Percentiles rank a stretch among this genome's conserved stretches.
Conservation (phyloP, 2,888 invertebrate species). For the Neria commutata region DNA sequence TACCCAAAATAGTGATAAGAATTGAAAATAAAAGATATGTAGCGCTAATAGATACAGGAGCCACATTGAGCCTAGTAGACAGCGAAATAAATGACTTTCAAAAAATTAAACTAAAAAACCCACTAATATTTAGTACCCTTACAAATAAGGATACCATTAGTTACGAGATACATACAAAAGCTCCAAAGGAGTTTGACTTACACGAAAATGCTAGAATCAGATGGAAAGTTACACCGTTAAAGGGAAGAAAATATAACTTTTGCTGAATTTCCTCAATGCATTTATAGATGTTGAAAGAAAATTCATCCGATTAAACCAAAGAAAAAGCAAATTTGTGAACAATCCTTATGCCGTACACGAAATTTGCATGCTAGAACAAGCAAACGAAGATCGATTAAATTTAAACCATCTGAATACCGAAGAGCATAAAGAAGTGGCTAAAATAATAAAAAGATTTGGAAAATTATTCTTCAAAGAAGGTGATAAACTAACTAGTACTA, state of each 20-base stretch:
- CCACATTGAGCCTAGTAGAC: slow-evolving; percentile 14
- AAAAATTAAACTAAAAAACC: slow-evolving; percentile 9
- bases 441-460: background rate
- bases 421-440: background rate
- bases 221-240: slow-evolving; percentile 14
- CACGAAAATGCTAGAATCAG: slow-evolving; percentile 6
- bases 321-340: background rate
- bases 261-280: background rate
- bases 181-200: slow-evolving; percentile 21
- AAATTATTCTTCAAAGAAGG: background rate
- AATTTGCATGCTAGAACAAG: background rate
- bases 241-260: slow-evolving; percentile 13
- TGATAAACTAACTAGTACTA: background rate
- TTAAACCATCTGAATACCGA: background rate
- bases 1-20: slow-evolving; percentile 16
- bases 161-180: slow-evolving; percentile 13
- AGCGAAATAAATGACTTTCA: slow-evolving; percentile 2
- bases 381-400: background rate
- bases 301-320: background rate
- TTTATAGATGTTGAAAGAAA: background rate
- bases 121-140: slow-evolving; percentile 19
- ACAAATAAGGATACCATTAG: slow-evolving; percentile 10
- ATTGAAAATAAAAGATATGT: slow-evolving; percentile 5
- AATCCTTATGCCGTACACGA: background rate
- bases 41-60: slow-evolving; percentile 17